Evolutionary conservation across 2,888 invertebrate genomes (phyloP), one percentile per base, ranked within the genome.

Genomic region (Tinea pellionella): DNA sequence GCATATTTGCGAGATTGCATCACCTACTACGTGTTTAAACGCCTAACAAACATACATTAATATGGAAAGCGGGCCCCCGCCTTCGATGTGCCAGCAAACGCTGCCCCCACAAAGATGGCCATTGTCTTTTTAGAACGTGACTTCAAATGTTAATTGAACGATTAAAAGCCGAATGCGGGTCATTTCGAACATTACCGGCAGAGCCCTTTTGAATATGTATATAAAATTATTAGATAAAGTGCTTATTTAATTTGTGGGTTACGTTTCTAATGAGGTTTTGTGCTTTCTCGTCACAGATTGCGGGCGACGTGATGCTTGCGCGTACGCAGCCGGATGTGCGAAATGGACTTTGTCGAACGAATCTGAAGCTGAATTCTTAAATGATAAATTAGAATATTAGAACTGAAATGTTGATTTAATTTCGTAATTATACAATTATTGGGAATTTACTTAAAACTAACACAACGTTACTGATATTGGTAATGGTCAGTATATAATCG

Each of bases 101-200:
- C 80, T 80, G 85, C 78, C 82, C 79, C 83, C 79, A 79, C 84
- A 77, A 87, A 87, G 86, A 87, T 87, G 85, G 78, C 86, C 69
- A 87, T 87, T 87, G 87, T 87, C 86, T 85, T 78, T 80, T 73
- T 70, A 75, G 79, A 81, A 87, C 87, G 87, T 87, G 87, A 87
- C 87, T 87, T 74, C 74, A 83, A 83, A 86, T 84, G 83, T 85
- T 87, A 86, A 87, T 87, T 87, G 85, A 77, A 75, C 82, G 75
- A 87, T 86, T 87, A 87, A 85, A 87, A 86, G 68, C 76, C 77
- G 79, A 87, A 87, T 87, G 83, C 87, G 84, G 87, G 87, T 87
- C 87, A 87, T 85, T 85, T 80, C 73, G 69, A 73, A 80, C 86
- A 85, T 87, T 85, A 85, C 83, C 67, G 67, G 69, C 68, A 74